Evolutionary conservation across 2,113 vertebrate species (phyloP).

Genomic region (Azemiops feae): DNA sequence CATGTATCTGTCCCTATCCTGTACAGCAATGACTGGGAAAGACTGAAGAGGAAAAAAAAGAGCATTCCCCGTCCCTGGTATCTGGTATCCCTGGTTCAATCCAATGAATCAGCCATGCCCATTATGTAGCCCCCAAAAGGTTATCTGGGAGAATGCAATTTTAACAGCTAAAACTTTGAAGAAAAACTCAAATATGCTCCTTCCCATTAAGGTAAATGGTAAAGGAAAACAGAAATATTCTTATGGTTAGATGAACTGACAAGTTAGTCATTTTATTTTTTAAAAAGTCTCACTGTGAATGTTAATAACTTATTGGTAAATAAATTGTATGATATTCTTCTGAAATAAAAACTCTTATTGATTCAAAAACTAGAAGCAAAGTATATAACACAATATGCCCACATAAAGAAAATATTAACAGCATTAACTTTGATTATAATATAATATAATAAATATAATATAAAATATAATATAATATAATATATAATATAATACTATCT

Average conservation of each 20-base stretch:
- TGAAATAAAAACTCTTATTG: background rate
- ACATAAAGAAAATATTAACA: background rate
- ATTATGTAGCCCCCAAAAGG: background rate
- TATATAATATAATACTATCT: background rate
- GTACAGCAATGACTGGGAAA: background rate
- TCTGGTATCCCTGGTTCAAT: background rate
- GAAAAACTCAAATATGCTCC: background rate
- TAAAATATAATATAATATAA: background rate
- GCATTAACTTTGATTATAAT: background rate
- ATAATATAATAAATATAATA: background rate
- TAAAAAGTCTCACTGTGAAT: background rate
- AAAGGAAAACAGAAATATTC: background rate
- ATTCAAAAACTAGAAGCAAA: background rate
- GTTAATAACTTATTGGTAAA: background rate
- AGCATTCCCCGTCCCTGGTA: background rate
- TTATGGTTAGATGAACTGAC: background rate
- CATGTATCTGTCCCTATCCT: background rate
- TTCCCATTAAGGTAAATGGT: background rate
- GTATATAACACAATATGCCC: background rate
- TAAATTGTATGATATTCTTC: background rate
- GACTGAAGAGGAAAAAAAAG: background rate
- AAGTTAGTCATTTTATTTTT: background rate
- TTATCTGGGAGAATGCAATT: background rate
- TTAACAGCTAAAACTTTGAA: background rate
- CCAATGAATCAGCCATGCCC: background rate